These are phyloP conservation scores for Choloepus hoffmanni DNA, from an alignment of 2,113 vertebrate genomes.

Conservation along the genomic window DNA sequence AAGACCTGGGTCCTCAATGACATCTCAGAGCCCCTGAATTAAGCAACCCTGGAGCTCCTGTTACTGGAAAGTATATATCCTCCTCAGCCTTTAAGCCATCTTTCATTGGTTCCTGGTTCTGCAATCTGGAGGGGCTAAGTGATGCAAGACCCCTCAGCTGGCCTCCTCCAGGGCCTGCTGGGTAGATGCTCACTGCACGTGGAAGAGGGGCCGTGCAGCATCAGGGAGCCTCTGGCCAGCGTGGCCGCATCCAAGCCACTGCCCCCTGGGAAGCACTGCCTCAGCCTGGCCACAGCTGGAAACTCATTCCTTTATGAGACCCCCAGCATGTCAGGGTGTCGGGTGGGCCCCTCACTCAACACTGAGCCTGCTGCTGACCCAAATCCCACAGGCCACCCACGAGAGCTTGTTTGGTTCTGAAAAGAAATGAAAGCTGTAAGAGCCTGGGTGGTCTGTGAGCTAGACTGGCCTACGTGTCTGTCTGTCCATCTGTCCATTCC, in stretches of 20 bases:
- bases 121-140: background rate
- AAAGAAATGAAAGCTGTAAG: background rate
- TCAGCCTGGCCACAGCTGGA: background rate
- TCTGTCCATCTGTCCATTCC: background rate
- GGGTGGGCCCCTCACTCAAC: background rate
- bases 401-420: constrained; percentile 50
- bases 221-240: background rate
- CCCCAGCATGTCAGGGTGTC: background rate
- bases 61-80: background rate
- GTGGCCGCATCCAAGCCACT: background rate
- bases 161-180: background rate
- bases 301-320: background rate
- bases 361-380: background rate
- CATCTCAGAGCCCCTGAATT: background rate
- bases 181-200: background rate
- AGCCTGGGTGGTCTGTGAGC: constrained; percentile 55
- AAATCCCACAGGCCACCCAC: constrained; percentile 38
- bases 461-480: background rate
- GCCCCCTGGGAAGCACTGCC: background rate
- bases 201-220: accelerated
- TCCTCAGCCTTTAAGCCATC: background rate
- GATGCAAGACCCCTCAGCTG: background rate
- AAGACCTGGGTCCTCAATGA: background rate
- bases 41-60: background rate
- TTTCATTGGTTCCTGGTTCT: background rate